Base-by-base conservation (phyloP, 2,113 vertebrate genomes). In the Strigops habroptila region DNA sequence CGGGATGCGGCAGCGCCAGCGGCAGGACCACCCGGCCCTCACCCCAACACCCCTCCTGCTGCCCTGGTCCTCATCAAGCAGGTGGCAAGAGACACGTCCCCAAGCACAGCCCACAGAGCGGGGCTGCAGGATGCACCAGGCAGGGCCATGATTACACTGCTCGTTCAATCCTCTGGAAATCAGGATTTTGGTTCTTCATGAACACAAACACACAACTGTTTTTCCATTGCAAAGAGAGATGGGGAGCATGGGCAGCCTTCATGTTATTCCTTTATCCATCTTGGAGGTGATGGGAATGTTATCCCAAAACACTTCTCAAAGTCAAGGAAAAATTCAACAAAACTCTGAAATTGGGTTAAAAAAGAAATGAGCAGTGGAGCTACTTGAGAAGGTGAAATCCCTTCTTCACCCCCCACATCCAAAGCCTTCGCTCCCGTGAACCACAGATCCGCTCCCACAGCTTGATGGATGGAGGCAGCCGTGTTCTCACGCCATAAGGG, bases 401-500 rank as follows among this genome's bases (percentile, higher is more conserved):
- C 3, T 12, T 39, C 81, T 43, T 52, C 7, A 7, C 16, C 65
- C 35, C 76, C 71, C 59, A 80, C 43, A n/a, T 28, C 55, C 1
- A 0, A 65, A 87, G 64, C 49, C 75, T 76, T 73, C 30, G n/a
- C 35, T 85, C 67, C 67, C 2, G 0, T 2, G 1, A 73, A 51
- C 10, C 67, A 52, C 57, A 62, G 53, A 89, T 39, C 71, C 1
- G 0, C 52, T 76, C 44, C 63, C 1, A 0, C 1, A 0, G 59
- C 28, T 60, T 46, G 23, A 8, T 0, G 70, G 77, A 35, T 5
- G 77, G 31, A 49, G 62, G 53, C 0, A 0, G 59, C 67, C 0
- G 1, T 0, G 0, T 18, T 14, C 14, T 0, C 67, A 5, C 1
- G 0, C 64, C 7, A 52, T 1, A 15, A 55, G 48, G 33, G 74